Evolutionary conservation across 92 coral and sea anemone genomes (phyloP).

Genomic region (Zoanthus sansibaricus): DNA sequence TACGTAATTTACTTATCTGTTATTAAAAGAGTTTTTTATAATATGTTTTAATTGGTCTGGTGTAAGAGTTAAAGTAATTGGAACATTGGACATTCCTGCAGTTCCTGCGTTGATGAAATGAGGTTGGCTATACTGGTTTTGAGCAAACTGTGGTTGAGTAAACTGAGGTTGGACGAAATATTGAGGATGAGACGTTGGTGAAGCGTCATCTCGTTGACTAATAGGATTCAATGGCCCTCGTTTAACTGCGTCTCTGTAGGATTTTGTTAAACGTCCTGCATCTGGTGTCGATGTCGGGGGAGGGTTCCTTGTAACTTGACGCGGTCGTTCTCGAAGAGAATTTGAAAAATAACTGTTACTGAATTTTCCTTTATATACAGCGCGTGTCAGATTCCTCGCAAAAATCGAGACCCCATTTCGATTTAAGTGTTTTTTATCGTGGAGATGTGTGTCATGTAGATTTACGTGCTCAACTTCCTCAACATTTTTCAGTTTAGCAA

Average conservation of each 20-base stretch:
- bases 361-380: constrained; percentile 27
- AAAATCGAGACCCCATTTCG: constrained; percentile 43
- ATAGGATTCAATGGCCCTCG: constrained; percentile 1
- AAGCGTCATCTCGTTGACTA: constrained; percentile 9
- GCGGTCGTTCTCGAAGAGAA: background rate
- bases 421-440: constrained; percentile 53
- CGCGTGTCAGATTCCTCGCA: constrained; percentile 50
- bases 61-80: constrained; percentile 15
- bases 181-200: constrained; percentile 5
- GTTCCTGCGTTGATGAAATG: constrained; percentile 19
- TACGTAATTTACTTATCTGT: constrained; percentile 18
- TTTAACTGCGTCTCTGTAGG: constrained; percentile 26
- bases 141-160: background rate
- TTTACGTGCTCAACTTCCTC: constrained; percentile 10
- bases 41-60: constrained; percentile 17
- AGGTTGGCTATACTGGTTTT: background rate
- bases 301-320: background rate
- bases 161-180: background rate
- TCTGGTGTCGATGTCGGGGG: constrained; percentile 2
- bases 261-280: background rate
- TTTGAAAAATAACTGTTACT: constrained; percentile 9
- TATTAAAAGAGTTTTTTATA: constrained; percentile 3
- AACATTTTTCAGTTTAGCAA: background rate
- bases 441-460: constrained; percentile 5
- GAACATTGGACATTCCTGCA: constrained; percentile 5